Base-by-base conservation (phyloP, 1,140 invertebrate genomes). In the Macrostomum lignano region DNA sequence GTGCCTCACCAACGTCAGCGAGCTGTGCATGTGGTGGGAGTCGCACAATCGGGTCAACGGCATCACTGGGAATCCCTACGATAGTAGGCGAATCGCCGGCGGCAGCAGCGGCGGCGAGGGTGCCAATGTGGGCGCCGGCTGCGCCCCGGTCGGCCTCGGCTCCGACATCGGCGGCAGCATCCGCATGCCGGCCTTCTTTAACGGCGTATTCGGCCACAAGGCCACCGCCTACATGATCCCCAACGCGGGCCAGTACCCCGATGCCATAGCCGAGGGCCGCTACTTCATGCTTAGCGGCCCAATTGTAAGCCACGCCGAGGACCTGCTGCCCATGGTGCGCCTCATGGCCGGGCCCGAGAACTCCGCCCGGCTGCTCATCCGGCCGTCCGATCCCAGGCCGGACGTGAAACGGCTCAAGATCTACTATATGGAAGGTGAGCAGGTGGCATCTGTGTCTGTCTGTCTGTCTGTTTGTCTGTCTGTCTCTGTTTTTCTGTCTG, bases 141-240 rank as follows among this genome's bases (percentile, higher is more conserved):
- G 73, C 20, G 67, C 70, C 17, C 69, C 78, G 7, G 67, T 93
- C 42, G 76, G 82, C 2, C 58, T 94, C 23, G 77, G 82, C 26
- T 82, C 79, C 0, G 84, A 94, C 50, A 84, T 94, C 35, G 84
- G 79, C 3, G 86, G 86, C 1, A 86, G 78, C 7, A 84, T 91
- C 44, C 67, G 86, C 19, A 81, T 94, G 68, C 84, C 84, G 0
- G 64, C 72, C 7, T 81, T 74, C 44, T 93, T 91, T 48, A 84
- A 79, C 59, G 84, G 86, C 24, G 67, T 93, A 30, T 93, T 82
- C 55, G 84, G 82, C 6, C 81, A 93, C 51, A 91, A 88, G 53
- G n/a, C 75, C 81, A 9, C 71, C 75, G 0, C 68, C 68, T 17
- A 23, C 35, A n/a, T 71, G 70, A n/a, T n/a, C n/a, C n/a, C n/a